Percentiles rank a stretch among this genome's conserved stretches.
These are phyloP conservation scores for Thalassoma bifasciatum DNA, from an alignment of 2,113 vertebrate genomes.

Conservation along the genomic window DNA sequence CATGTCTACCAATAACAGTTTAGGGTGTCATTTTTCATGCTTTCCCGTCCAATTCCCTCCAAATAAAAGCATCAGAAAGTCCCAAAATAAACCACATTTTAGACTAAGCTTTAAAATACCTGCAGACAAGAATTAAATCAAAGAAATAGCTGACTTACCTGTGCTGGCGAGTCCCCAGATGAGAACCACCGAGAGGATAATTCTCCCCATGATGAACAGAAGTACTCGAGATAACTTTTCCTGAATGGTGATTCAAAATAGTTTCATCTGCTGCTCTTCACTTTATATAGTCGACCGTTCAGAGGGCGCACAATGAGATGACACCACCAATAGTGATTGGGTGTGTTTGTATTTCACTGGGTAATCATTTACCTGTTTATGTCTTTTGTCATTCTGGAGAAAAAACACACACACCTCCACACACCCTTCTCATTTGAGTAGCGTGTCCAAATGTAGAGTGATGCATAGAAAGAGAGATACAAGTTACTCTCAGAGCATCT, in stretches of 20 bases:
- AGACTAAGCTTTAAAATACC: not conserved
- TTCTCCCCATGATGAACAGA: slow-evolving; percentile 20
- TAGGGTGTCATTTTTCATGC: too few species aligned
- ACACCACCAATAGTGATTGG: not conserved
- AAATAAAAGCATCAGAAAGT: too few species aligned
- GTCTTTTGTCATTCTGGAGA: not conserved
- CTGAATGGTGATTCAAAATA: not conserved
- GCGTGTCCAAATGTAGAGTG: not conserved
- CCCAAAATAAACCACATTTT: not conserved
- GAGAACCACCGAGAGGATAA: slow-evolving; percentile 32
- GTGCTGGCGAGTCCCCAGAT: slow-evolving; percentile 19
- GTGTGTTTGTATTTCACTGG: not conserved
- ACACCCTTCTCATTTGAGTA: not conserved
- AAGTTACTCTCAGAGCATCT: not conserved
- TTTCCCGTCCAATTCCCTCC: too few species aligned
- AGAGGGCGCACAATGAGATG: not conserved
- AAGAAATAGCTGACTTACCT: slow-evolving; percentile 21
- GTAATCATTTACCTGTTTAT: not conserved
- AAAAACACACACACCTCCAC: not conserved
- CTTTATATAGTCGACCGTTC: not conserved
- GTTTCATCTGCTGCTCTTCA: not conserved
- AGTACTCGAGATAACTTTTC: not conserved
- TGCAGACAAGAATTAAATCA: too few species aligned
- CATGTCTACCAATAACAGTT: too few species aligned
- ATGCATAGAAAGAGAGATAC: not conserved